phyloP scores from a whole-genome alignment of 1,140 invertebrate genomes.

The Drosophila jambulina region DNA sequence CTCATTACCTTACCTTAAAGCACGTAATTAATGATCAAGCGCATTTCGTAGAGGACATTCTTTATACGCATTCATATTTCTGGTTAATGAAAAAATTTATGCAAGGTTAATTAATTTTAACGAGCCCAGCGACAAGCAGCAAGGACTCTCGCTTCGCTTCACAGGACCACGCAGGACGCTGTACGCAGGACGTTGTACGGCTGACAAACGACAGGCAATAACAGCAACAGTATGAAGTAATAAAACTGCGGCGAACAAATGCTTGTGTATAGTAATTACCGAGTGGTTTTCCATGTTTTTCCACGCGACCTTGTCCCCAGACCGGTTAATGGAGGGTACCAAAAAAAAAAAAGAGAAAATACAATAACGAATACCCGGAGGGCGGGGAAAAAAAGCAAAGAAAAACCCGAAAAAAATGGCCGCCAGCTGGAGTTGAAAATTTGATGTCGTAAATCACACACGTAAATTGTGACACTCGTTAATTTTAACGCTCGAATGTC shows the following conservation, averaged over 20 bases:
- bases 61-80: conserved; percentile 47
- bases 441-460: conserved; percentile 64
- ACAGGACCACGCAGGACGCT: conserved; percentile 9
- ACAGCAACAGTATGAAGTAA: conserved; percentile 60
- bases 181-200: conserved; percentile 10
- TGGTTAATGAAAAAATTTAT: conserved; percentile 64
- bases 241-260: conserved; percentile 61
- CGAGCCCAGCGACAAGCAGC: conserved; percentile 34
- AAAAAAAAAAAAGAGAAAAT: background rate
- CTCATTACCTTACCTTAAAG: conserved; percentile 6
- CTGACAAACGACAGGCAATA: conserved; percentile 63
- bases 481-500: conserved; percentile 56
- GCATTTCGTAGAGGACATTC: conserved; percentile 19
- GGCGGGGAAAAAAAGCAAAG: background rate
- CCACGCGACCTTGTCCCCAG: conserved; percentile 46
- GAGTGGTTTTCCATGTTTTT: conserved; percentile 60
- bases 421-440: conserved; percentile 63
- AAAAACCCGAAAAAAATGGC: conserved; percentile 33
- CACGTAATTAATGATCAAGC: conserved; percentile 43
- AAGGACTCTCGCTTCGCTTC: conserved; percentile 25
- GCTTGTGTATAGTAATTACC: conserved; percentile 57
- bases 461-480: conserved; percentile 64
- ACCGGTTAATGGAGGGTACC: conserved; percentile 34
- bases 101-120: conserved; percentile 67
- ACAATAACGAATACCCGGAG: background rate